phyloP scores from a whole-genome alignment of 2,888 invertebrate genomes.

The Hypomecis atomaria region DNA sequence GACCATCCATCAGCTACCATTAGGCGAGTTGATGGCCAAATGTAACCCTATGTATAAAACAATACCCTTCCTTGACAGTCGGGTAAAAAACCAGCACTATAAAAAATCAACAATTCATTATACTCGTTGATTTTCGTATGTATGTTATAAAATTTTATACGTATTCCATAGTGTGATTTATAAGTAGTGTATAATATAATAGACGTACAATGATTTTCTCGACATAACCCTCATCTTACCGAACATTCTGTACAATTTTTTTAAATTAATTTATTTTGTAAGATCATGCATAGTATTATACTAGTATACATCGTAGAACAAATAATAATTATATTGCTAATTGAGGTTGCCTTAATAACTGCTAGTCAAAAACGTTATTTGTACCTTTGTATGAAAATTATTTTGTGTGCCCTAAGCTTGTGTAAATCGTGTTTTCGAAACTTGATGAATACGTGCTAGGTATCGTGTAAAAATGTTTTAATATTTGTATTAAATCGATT shows the following conservation, averaged over 20 bases:
- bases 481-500: conserved; percentile 7
- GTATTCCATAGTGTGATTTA: too few species aligned
- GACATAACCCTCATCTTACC: too few species aligned
- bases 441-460: neutral
- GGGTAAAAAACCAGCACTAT: too few species aligned
- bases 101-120: too few species aligned
- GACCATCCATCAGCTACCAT: too few species aligned
- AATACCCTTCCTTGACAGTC: too few species aligned
- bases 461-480: conserved; percentile 8
- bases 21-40: too few species aligned
- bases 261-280: conserved; percentile 33
- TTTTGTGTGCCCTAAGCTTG: conserved; percentile 28
- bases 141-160: too few species aligned
- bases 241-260: neutral
- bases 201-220: too few species aligned
- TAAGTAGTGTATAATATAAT: too few species aligned
- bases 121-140: too few species aligned
- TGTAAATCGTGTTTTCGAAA: conserved; percentile 14
- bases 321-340: conserved; percentile 32
- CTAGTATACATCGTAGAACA: conserved; percentile 40
- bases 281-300: conserved; percentile 15
- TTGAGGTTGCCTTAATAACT: conserved; percentile 69
- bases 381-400: conserved; percentile 32
- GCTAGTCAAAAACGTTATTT: conserved; percentile 58
- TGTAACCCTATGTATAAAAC: too few species aligned